phyloP scores from a whole-genome alignment of 2,888 invertebrate genomes.

The Eupithecia inturbata region DNA sequence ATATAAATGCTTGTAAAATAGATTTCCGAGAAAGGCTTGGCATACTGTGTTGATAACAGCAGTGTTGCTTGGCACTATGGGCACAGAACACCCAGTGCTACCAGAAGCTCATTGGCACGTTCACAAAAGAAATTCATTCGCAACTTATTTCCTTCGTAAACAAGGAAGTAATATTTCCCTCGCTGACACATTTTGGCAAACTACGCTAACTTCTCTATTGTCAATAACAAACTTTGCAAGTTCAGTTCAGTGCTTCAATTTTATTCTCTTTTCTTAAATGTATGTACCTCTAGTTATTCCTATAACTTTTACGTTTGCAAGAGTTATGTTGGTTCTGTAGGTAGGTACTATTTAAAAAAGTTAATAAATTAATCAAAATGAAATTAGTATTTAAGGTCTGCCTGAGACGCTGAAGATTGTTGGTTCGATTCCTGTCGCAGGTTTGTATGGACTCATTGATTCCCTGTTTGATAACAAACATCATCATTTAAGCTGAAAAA shows the following conservation, averaged over 20 bases:
- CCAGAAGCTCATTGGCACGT: neutral
- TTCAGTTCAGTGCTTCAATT: neutral
- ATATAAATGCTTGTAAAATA: no score
- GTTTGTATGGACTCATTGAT: no score
- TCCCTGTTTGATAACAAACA: neutral
- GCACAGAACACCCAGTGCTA: neutral
- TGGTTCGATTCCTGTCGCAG: no score
- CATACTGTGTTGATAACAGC: neutral
- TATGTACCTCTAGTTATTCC: neutral
- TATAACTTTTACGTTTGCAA: neutral
- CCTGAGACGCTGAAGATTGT: no score
- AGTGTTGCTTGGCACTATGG: neutral
- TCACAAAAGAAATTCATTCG: neutral
- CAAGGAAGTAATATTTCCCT: conserved; percentile 1
- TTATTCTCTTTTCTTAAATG: conserved; percentile 3
- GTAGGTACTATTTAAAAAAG: no score
- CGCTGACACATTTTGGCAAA: conserved; percentile 5
- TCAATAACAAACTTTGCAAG: conserved; percentile 36
- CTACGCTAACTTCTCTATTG: conserved; percentile 26
- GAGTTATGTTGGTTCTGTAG: neutral
- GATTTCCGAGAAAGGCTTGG: no score
- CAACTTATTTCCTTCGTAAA: neutral
- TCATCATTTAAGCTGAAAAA: neutral
- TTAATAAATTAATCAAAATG: neutral
- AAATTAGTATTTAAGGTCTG: neutral